A percentile compares a stretch with the other conserved stretches of the same genome.
phyloP scores from a whole-genome alignment of 2,113 vertebrate genomes.

The Tragelaphus imberbis region DNA sequence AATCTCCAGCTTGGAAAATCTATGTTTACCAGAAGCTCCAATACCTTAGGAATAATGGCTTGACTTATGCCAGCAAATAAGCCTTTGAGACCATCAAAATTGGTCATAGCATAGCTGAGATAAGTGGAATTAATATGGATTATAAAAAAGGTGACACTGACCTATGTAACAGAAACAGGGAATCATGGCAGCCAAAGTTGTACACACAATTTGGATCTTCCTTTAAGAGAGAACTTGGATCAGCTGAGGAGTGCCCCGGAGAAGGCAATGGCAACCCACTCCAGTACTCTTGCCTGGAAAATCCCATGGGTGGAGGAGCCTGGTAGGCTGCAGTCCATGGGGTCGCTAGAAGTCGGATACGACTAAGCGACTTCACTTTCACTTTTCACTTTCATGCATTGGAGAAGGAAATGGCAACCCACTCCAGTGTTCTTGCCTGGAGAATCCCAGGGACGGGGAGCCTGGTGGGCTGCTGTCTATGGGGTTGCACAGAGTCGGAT shows the following conservation, averaged over 20 bases:
- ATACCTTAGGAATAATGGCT: not conserved
- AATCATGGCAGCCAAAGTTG: not conserved
- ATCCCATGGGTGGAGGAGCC: no score
- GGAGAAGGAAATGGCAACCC: no score
- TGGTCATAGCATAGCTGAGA: not conserved
- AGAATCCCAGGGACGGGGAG: no score
- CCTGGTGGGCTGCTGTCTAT: no score
- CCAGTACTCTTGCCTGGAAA: no score
- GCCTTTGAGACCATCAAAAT: not conserved
- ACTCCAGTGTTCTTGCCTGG: no score
- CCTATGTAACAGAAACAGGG: not conserved
- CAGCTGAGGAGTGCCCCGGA: not conserved
- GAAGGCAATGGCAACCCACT: no score
- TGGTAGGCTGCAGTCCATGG: no score
- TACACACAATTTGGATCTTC: not conserved
- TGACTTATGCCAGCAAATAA: not conserved
- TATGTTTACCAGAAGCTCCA: not conserved
- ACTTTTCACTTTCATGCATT: no score
- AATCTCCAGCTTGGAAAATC: not conserved
- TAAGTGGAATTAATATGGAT: not conserved
- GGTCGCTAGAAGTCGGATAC: no score
- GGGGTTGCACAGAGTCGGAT: no score
- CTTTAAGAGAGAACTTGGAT: not conserved
- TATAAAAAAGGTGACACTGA: not conserved
- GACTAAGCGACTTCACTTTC: no score